Base-by-base conservation (phyloP, 2,113 vertebrate species). In the Phasianus colchicus region DNA sequence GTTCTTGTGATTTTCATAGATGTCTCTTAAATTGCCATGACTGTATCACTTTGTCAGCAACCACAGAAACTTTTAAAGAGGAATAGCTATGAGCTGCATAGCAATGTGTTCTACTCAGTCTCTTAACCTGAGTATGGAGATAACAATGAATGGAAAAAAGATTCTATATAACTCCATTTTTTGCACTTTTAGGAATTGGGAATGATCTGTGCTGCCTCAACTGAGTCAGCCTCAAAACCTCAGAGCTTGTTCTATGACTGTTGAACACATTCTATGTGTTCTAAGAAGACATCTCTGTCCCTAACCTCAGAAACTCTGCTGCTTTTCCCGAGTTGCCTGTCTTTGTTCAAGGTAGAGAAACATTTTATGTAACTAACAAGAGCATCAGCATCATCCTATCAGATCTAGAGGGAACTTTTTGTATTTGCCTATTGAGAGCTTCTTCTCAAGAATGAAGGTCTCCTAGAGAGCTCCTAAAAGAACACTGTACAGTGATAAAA, bases 211-310 rank as follows among this genome's bases (percentile, higher is more conserved):
- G 70, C 47, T 72, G 30, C 58, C 55, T 57, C 64, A 42, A 9
- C 25, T 72, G 22, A 78, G 55, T 48, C 66, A 52, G 29, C 29
- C 25, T 57, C 66, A 48, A 57, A 91, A 72, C 6, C 34, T 57
- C 66, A 61, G 55, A 61, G 57, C 67, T 55, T 52, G 15, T 50
- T 84, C 40, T 48, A 69, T 43, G 70, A 7, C 43, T 69, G 27
- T 43, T 13, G 22, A 83, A 64, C 2, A 12, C 5, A 25, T 3
- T 77, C 8, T 4, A 7, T 0, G 0, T 22, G 17, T 32, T 61
- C 19, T 69, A 52, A 83, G 40, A 61, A 81, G 66, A 6, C 6
- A 75, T 36, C 29, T 36, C 19, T 71, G 34, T 0, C 63, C 58
- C 64, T 71, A 58, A 29, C 38, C 32, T 38, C 47, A 65, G 57